Conservation (phyloP, 2,797 vertebrate genomes). For the Thripadectes ignobilis region DNA sequence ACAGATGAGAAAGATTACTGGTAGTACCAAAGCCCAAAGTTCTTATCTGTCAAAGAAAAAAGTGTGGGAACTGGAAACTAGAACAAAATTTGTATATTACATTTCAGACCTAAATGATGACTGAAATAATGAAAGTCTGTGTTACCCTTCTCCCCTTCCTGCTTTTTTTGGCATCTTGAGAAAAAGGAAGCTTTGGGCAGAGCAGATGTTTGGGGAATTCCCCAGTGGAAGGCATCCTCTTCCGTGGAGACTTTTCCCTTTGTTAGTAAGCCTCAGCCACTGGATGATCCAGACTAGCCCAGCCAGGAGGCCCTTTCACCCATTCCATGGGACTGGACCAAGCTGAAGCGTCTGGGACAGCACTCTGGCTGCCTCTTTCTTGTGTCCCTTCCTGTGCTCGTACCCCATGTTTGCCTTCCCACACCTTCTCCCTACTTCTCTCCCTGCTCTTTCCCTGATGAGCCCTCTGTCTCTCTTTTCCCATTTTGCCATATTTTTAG, state of each 20-base stretch:
- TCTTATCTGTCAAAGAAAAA: background rate
- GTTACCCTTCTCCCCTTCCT: background rate
- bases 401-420: background rate
- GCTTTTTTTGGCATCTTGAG: conserved; percentile 56
- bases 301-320: background rate
- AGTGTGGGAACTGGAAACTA: background rate
- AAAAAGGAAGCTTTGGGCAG: conserved; percentile 52
- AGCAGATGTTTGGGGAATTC: conserved; percentile 59
- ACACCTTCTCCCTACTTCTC: background rate
- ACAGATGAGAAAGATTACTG: background rate
- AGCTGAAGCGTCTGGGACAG: background rate
- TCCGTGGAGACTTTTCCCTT: conserved; percentile 10
- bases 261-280: background rate
- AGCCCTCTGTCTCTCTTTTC: background rate
- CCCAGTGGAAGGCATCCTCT: conserved; percentile 46
- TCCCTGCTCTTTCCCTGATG: background rate
- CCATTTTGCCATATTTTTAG: background rate
- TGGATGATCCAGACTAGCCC: background rate
- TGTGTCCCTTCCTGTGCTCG: fast-evolving
- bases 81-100: conserved; percentile 23
- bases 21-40: background rate
- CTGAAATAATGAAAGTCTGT: conserved; percentile 17
- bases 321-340: background rate
- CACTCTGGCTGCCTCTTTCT: background rate
- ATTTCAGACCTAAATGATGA: background rate